Conservation (phyloP, 2,797 vertebrate genomes). For the Chromis chromis region DNA sequence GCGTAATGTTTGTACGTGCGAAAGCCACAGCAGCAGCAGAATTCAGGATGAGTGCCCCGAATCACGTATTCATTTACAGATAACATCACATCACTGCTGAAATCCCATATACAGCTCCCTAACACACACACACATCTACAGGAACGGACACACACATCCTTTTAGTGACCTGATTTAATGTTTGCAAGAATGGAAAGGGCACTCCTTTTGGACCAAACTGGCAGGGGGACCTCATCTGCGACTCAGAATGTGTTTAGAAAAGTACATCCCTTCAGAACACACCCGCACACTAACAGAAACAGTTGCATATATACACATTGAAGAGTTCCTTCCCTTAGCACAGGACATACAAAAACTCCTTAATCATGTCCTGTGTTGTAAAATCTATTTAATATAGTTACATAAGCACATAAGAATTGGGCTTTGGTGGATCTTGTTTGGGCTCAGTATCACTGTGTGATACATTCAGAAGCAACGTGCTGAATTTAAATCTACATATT, state of each 20-base stretch:
- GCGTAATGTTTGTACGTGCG: slow-evolving; percentile 49
- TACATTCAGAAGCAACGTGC: background rate
- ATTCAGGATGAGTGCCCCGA: slow-evolving; percentile 32
- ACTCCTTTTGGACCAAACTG: slow-evolving; percentile 49
- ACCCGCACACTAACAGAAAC: slow-evolving; percentile 63
- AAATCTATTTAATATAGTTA: slow-evolving; percentile 38
- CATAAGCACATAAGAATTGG: slow-evolving; percentile 30
- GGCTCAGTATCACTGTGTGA: background rate
- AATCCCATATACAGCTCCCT: slow-evolving; percentile 29
- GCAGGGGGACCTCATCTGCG: slow-evolving; percentile 39
- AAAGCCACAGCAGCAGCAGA: slow-evolving; percentile 12
- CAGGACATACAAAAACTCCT: slow-evolving; percentile 54
- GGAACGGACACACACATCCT: slow-evolving; percentile 48
- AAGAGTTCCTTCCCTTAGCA: slow-evolving; percentile 66
- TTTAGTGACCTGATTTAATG: slow-evolving; percentile 59
- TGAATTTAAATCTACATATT: background rate
- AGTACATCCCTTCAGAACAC: slow-evolving; percentile 72
- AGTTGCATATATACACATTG: slow-evolving; percentile 59
- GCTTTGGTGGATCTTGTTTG: slow-evolving; percentile 8
- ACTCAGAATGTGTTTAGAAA: slow-evolving; percentile 71
- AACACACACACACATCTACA: slow-evolving; percentile 15
- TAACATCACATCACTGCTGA: slow-evolving; percentile 40
- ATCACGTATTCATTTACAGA: slow-evolving; percentile 60
- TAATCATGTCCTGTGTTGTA: slow-evolving; percentile 70
- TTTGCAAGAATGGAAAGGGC: slow-evolving; percentile 52